phyloP scores from a whole-genome alignment of 2,888 invertebrate genomes.

The Sicus ferrugineus region DNA sequence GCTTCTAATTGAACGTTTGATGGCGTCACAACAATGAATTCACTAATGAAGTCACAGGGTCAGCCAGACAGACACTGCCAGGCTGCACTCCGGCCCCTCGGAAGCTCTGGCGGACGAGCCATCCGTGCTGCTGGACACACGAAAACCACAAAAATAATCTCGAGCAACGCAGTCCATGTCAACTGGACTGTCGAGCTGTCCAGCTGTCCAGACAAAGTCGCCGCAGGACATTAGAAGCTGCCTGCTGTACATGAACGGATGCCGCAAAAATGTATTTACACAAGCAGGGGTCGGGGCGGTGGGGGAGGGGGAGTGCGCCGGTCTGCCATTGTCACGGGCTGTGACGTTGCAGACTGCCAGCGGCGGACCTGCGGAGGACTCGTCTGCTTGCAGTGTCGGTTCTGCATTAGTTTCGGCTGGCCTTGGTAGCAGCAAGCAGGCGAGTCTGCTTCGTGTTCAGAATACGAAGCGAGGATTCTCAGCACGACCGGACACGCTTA shows the following conservation, averaged over 20 bases:
- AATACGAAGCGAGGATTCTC: too few species aligned
- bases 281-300: too few species aligned
- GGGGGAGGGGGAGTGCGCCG: background rate
- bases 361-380: too few species aligned
- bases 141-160: background rate
- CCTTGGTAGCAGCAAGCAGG: too few species aligned
- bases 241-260: background rate
- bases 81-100: background rate
- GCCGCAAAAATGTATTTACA: too few species aligned
- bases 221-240: background rate
- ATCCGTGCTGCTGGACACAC: background rate
- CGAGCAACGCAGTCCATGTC: background rate
- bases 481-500: too few species aligned
- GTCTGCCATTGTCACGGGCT: background rate
- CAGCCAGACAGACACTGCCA: background rate
- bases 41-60: background rate
- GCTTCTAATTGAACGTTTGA: background rate
- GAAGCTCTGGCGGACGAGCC: background rate
- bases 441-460: too few species aligned
- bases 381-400: background rate
- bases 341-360: background rate
- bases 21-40: background rate
- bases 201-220: background rate
- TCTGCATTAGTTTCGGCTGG: background rate
- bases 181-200: too few species aligned